Conservation (phyloP, 2,888 invertebrate genomes). For the Rotaria sp. region DNA sequence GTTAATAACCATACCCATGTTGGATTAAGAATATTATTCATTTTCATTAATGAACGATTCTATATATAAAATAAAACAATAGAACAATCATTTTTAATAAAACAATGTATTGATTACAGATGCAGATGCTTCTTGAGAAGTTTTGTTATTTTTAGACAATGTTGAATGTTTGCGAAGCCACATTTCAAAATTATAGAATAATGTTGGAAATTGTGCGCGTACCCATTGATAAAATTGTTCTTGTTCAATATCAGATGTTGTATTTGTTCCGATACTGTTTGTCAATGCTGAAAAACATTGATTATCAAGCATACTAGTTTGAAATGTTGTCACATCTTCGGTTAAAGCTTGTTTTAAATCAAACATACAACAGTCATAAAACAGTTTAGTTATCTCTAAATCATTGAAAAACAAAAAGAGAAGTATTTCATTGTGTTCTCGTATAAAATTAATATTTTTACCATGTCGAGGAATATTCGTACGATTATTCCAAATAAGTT, state of each 20-base stretch:
- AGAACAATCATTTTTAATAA: background rate
- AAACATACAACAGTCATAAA: background rate
- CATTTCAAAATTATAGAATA: background rate
- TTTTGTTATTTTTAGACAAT: background rate
- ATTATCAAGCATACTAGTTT: background rate
- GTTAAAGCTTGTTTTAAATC: background rate
- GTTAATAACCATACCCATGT: background rate
- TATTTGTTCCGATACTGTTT: background rate
- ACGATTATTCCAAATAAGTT: background rate
- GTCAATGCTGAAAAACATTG: background rate
- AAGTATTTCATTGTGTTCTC: background rate
- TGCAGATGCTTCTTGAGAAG: background rate
- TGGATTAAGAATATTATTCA: background rate
- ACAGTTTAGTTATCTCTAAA: background rate
- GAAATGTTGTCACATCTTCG: background rate
- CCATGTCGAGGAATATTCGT: background rate
- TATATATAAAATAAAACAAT: background rate
- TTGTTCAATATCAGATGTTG: background rate
- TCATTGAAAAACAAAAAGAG: no score
- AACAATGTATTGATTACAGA: background rate
- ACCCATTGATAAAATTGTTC: background rate
- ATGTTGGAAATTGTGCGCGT: conserved; percentile 4
- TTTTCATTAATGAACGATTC: background rate
- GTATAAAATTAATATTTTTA: background rate
- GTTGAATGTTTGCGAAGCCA: background rate